Conservation (phyloP, 2,888 invertebrate genomes). For the Cloeon dipterum region DNA sequence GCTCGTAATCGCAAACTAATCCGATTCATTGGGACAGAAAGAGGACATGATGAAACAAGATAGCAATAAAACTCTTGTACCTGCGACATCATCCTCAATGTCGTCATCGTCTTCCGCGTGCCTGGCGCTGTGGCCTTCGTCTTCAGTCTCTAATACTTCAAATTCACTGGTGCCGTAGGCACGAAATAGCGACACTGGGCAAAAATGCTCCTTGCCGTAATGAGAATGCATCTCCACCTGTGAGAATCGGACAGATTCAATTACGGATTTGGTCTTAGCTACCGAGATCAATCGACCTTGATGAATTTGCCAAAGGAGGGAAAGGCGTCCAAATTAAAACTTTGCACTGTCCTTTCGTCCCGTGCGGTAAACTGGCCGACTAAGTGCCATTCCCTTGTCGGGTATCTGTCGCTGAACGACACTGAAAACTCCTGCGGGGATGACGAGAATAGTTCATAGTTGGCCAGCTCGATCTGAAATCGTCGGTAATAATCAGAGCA, state of each 20-base stretch:
- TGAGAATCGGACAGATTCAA: neutral
- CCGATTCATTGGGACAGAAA: too few relatives aligned
- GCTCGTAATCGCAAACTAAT: too few relatives aligned
- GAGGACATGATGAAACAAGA: too few relatives aligned
- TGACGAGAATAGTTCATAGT: constrained; percentile 94
- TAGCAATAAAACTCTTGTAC: too few relatives aligned
- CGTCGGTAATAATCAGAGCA: neutral
- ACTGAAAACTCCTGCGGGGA: constrained; percentile 81
- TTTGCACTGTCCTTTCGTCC: constrained; percentile 69
- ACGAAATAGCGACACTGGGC: constrained; percentile 86
- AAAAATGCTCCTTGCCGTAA: constrained; percentile 92
- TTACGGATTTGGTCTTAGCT: too few relatives aligned
- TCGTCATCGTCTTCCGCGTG: constrained; percentile 16
- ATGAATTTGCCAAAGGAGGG: constrained; percentile 73
- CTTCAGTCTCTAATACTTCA: constrained; percentile 67
- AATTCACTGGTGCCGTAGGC: constrained; percentile 87
- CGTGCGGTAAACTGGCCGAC: constrained; percentile 73
- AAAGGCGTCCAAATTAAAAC: constrained; percentile 55
- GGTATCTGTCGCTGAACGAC: constrained; percentile 70
- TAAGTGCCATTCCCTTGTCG: constrained; percentile 74
- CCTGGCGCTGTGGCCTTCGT: constrained; percentile 25
- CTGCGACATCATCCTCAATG: constrained; percentile 17
- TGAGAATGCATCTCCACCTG: constrained; percentile 66
- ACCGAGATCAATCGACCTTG: constrained; percentile 31
- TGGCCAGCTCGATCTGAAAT: constrained; percentile 64